phyloP scores from a whole-genome alignment of 2,888 invertebrate species.

The Acrobasis consociella region DNA sequence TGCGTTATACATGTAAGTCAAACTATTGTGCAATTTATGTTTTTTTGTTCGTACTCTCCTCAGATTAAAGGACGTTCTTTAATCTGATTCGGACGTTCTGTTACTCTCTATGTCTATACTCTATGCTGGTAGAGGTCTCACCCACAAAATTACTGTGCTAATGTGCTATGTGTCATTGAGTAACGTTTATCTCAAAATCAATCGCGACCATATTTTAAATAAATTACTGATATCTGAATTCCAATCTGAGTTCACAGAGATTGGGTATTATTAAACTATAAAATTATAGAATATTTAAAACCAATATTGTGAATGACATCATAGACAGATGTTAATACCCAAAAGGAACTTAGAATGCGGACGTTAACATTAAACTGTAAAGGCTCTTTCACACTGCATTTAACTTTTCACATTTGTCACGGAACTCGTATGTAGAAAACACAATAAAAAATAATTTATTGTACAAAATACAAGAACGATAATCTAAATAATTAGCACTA shows the following conservation, averaged over 20 bases:
- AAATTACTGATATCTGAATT: not conserved
- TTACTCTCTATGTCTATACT: too few species aligned
- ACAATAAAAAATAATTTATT: too few species aligned
- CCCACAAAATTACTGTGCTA: not conserved
- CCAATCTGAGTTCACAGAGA: not conserved
- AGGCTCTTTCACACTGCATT: not conserved
- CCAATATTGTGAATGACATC: slow-evolving; percentile 10
- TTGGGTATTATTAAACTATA: slow-evolving; percentile 1
- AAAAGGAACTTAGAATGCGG: slow-evolving; percentile 3
- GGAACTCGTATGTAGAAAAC: too few species aligned
- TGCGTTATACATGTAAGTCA: too few species aligned
- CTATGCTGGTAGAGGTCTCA: too few species aligned
- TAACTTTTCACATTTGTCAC: not conserved
- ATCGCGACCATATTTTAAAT: slow-evolving; percentile 1
- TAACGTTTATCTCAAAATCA: not conserved
- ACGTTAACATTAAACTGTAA: slow-evolving; percentile 7
- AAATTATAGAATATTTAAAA: not conserved
- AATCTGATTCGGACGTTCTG: too few species aligned
- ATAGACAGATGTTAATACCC: slow-evolving; percentile 3
- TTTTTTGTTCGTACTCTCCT: too few species aligned
- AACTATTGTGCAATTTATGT: too few species aligned
- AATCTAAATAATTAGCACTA: too few species aligned
- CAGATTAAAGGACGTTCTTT: too few species aligned
- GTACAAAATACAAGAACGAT: too few species aligned
- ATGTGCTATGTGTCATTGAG: not conserved